A percentile compares a stretch with the other conserved stretches of the same genome.
These are phyloP conservation scores for Lasioglossum leucozonium DNA, from an alignment of 2,888 invertebrate species.

Conservation along the genomic window DNA sequence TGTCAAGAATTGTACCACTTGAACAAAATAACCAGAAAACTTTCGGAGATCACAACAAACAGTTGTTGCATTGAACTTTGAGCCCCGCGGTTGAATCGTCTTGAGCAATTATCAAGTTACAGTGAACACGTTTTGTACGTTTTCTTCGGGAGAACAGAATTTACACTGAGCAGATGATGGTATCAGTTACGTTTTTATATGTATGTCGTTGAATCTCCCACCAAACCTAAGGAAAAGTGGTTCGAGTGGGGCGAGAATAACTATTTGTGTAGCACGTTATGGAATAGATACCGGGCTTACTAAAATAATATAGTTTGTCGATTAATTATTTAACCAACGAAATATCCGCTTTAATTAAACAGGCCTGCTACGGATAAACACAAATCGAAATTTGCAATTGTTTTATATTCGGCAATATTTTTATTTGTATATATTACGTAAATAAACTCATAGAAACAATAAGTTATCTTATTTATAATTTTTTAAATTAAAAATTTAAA, in stretches of 20 bases:
- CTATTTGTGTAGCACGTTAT: background rate
- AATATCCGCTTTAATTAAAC: background rate
- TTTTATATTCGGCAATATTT: background rate
- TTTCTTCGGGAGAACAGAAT: conserved; percentile 37
- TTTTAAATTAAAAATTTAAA: background rate
- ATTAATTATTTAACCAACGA: background rate
- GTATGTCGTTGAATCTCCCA: conserved; percentile 50
- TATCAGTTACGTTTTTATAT: conserved; percentile 65
- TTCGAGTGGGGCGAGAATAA: conserved; percentile 39
- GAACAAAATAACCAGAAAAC: background rate
- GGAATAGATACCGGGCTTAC: background rate
- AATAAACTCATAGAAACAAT: background rate
- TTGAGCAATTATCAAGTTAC: conserved; percentile 41
- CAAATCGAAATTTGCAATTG: background rate
- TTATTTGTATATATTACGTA: background rate
- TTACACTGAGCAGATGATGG: conserved; percentile 43
- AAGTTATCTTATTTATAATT: background rate
- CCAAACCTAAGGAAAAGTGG: conserved; percentile 26
- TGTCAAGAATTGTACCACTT: background rate
- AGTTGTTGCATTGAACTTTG: conserved; percentile 38
- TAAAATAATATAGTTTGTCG: background rate
- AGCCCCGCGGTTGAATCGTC: conserved; percentile 1
- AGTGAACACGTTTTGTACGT: conserved; percentile 29
- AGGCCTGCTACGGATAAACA: background rate
- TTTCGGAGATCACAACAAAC: conserved; percentile 9